Conservation (phyloP, 2,113 vertebrate species). For the Saguinus imperator region DNA sequence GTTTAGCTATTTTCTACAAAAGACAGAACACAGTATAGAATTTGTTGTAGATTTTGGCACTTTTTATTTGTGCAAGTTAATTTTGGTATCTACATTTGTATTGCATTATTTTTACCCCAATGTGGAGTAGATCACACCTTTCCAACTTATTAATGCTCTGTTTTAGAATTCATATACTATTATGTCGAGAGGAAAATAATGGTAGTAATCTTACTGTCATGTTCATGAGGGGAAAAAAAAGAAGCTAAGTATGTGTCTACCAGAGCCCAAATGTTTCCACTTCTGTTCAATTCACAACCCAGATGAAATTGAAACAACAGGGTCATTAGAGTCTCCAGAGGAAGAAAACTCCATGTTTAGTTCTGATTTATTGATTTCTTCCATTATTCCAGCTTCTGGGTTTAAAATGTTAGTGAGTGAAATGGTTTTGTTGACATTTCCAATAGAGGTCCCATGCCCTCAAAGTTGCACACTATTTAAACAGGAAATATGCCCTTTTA, state of each 20-base stretch:
- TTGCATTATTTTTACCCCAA: neutral
- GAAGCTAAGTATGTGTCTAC: neutral
- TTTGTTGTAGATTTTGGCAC: neutral
- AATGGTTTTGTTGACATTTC: constrained; percentile 44
- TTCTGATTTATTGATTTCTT: constrained; percentile 42
- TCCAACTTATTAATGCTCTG: neutral
- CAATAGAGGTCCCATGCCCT: neutral
- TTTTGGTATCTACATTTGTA: neutral
- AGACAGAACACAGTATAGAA: neutral
- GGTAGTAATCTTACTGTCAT: neutral
- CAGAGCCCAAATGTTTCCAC: neutral
- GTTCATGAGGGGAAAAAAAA: neutral
- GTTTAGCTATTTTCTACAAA: neutral
- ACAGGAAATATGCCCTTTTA: constrained; percentile 53
- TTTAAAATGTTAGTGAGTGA: neutral
- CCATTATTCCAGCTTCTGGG: constrained; percentile 7
- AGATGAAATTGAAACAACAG: neutral
- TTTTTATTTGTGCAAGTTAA: neutral
- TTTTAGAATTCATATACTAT: neutral
- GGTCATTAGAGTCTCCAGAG: neutral
- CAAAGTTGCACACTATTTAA: constrained; percentile 11
- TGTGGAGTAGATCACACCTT: neutral
- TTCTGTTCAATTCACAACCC: neutral
- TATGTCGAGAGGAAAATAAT: neutral
- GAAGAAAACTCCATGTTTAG: neutral